Evolutionary conservation across 1,140 invertebrate genomes (phyloP).

Genomic region (Anastrepha obliqua): DNA sequence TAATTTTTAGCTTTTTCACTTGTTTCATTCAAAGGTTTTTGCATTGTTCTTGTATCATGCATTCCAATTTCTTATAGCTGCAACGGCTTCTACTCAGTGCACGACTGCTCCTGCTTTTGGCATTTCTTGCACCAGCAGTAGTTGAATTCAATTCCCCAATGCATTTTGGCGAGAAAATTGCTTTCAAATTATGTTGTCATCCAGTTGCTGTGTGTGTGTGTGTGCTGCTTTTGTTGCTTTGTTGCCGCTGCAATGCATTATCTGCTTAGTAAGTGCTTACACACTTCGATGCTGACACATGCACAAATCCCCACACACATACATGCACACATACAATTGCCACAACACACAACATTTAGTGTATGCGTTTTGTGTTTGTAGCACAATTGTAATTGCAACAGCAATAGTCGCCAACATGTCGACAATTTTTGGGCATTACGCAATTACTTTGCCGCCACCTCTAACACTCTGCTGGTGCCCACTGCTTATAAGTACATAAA

Average conservation of each 20-base stretch:
- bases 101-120: not conserved
- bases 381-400: slow-evolving; percentile 20
- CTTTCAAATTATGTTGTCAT: slow-evolving; percentile 59
- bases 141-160: slow-evolving; percentile 54
- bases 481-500: slow-evolving; percentile 7
- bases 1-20: slow-evolving; percentile 38
- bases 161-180: slow-evolving; percentile 58
- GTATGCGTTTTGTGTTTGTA: slow-evolving; percentile 1
- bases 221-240: slow-evolving; percentile 39
- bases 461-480: slow-evolving; percentile 18
- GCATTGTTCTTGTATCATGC: not conserved
- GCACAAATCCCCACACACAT: not conserved
- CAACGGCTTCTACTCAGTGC: not conserved
- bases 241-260: slow-evolving; percentile 16
- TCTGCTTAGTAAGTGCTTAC: slow-evolving; percentile 44
- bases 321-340: not conserved
- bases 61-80: not conserved
- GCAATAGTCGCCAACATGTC: slow-evolving; percentile 41
- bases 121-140: not conserved
- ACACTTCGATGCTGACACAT: not conserved
- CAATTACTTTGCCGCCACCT: slow-evolving; percentile 42
- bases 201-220: not conserved
- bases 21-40: not conserved
- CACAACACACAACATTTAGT: not conserved
- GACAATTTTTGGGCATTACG: slow-evolving; percentile 51